phyloP scores from a whole-genome alignment of 2,888 invertebrate genomes.

The Agrochola macilenta region DNA sequence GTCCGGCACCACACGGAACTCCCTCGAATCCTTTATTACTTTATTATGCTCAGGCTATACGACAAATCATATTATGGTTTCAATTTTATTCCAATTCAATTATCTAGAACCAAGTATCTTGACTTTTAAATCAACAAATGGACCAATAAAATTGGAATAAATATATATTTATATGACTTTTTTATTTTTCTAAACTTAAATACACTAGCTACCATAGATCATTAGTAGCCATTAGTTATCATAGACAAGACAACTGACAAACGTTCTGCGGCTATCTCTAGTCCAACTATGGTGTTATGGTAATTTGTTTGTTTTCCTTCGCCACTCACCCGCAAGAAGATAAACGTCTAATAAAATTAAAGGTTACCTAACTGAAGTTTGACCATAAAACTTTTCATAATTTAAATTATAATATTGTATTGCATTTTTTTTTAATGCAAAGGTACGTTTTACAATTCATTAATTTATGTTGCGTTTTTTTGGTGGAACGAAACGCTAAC shows the following conservation, averaged over 20 bases:
- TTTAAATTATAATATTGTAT: neutral
- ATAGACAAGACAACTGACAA: constrained; percentile 14
- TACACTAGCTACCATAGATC: neutral
- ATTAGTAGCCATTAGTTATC: constrained; percentile 14
- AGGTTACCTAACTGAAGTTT: neutral
- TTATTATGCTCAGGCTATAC: neutral
- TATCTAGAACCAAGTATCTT: neutral
- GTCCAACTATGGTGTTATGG: constrained; percentile 30
- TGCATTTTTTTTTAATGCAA: neutral
- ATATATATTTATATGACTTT: neutral
- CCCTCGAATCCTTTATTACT: neutral
- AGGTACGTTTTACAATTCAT: neutral
- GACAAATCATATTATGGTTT: neutral
- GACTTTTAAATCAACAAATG: neutral
- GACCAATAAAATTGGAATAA: neutral
- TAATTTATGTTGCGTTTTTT: neutral
- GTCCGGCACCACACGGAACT: too few species aligned
- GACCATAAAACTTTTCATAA: neutral
- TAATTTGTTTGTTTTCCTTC: constrained; percentile 20
- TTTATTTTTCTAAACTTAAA: neutral
- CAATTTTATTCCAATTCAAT: neutral
- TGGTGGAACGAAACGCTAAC: too few species aligned
- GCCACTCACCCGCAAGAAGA: neutral
- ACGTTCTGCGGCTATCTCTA: constrained; percentile 20
- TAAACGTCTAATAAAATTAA: neutral